These are phyloP conservation scores for Probosciger aterrimus DNA, from an alignment of 2,113 vertebrate genomes.

Conservation along the genomic window DNA sequence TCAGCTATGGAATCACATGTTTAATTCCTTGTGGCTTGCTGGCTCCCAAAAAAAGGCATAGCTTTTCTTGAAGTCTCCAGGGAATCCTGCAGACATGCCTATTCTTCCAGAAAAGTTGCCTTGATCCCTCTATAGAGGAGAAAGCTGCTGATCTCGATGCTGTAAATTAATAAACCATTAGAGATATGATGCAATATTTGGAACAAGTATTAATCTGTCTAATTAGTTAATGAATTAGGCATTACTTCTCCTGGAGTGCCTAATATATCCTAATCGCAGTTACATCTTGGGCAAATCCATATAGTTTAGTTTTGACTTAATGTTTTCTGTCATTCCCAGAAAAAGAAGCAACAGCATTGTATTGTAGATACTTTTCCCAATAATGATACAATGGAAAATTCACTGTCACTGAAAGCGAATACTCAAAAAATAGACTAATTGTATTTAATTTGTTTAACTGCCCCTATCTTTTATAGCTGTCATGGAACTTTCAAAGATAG, in stretches of 20 bases:
- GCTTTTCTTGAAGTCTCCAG: not conserved
- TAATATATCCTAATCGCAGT: not conserved
- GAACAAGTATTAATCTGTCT: not conserved
- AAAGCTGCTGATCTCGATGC: not conserved
- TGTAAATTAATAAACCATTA: not conserved
- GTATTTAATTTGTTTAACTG: not conserved
- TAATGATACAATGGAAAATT: not conserved
- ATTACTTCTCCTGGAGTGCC: not conserved
- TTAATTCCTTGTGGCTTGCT: not conserved
- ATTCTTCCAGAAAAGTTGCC: not conserved
- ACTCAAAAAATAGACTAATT: not conserved
- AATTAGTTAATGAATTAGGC: not conserved
- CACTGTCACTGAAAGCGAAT: not conserved
- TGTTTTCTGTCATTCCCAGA: not conserved
- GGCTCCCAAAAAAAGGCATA: not conserved
- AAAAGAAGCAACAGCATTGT: not conserved
- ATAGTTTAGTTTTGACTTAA: not conserved
- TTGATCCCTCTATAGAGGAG: not conserved
- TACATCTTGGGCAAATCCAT: not conserved
- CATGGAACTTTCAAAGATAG: not conserved
- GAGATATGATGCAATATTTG: not conserved
- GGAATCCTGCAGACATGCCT: not conserved
- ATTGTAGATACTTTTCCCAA: not conserved
- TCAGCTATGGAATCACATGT: not conserved
- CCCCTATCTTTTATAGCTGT: not conserved